These are phyloP conservation scores for Melanogrammus aeglefinus DNA, from an alignment of 2,797 vertebrate species.

Conservation along the genomic window DNA sequence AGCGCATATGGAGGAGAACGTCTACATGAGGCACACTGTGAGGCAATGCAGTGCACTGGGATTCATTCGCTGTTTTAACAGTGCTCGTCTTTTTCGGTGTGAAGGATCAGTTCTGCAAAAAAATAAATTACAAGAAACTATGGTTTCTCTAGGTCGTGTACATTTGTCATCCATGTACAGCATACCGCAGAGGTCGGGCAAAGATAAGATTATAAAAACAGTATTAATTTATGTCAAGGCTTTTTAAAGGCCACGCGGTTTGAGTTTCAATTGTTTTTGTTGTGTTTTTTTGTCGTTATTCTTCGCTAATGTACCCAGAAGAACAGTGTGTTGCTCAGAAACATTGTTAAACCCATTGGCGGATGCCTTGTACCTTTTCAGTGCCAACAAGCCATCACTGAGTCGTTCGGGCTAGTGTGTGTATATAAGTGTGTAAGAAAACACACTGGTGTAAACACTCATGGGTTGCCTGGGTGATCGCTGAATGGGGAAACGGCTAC, in stretches of 20 bases:
- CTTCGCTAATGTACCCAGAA: background rate
- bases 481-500: background rate
- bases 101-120: no score
- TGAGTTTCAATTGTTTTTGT: background rate
- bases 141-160: no score
- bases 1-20: no score
- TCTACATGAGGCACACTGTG: no score
- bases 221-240: no score
- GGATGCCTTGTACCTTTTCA: background rate
- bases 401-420: background rate
- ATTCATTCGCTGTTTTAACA: background rate
- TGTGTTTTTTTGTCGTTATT: background rate
- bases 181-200: slow-evolving; percentile 21
- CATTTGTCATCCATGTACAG: no score
- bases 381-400: background rate
- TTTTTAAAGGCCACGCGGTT: no score
- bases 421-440: background rate
- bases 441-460: background rate
- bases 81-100: no score
- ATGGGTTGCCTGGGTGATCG: slow-evolving; percentile 34
- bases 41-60: no score
- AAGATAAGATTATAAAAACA: no score
- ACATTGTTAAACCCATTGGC: background rate
- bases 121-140: no score
- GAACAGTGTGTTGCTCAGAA: no score